Percentiles rank a stretch among this genome's conserved stretches.
Conservation (phyloP, 2,113 vertebrate genomes). For the Sterrhoptilus dennistouni region DNA sequence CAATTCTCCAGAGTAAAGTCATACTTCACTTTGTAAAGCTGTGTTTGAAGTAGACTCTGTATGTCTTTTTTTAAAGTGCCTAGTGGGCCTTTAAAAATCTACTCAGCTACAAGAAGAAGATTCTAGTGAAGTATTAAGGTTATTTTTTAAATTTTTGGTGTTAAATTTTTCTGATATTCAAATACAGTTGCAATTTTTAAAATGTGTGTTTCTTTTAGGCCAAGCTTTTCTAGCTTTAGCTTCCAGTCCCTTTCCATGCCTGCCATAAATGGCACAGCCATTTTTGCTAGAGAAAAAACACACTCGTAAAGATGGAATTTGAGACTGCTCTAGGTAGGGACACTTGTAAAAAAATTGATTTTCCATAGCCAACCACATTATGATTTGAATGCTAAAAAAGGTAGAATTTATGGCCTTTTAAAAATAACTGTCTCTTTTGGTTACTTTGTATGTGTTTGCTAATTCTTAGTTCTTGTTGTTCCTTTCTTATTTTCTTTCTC, state of each 20-base stretch:
- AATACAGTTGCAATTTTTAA: not conserved
- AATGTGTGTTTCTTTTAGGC: not conserved
- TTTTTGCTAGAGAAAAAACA: not conserved
- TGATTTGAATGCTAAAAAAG: not conserved
- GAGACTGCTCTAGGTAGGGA: not conserved
- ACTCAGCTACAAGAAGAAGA: not conserved
- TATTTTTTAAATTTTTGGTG: not conserved
- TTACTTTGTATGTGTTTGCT: not conserved
- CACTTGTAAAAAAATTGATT: not conserved
- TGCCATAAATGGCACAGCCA: not conserved
- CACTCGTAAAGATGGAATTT: rapidly evolving
- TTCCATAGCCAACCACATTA: not conserved
- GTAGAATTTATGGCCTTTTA: not conserved
- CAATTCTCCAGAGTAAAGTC: not conserved
- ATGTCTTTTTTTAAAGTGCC: not conserved
- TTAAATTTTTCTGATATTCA: not conserved
- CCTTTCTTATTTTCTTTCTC: slow-evolving; percentile 50
- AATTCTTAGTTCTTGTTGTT: not conserved
- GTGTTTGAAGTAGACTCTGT: not conserved
- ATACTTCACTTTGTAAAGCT: not conserved
- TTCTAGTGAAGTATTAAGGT: not conserved
- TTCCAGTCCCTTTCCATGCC: not conserved
- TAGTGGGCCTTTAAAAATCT: not conserved
- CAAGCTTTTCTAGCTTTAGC: not conserved
- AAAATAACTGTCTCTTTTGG: not conserved